Percentiles rank a stretch among this genome's conserved stretches.
phyloP scores from a whole-genome alignment of 1,140 invertebrate species.

The Pachypeltis micranthus region DNA sequence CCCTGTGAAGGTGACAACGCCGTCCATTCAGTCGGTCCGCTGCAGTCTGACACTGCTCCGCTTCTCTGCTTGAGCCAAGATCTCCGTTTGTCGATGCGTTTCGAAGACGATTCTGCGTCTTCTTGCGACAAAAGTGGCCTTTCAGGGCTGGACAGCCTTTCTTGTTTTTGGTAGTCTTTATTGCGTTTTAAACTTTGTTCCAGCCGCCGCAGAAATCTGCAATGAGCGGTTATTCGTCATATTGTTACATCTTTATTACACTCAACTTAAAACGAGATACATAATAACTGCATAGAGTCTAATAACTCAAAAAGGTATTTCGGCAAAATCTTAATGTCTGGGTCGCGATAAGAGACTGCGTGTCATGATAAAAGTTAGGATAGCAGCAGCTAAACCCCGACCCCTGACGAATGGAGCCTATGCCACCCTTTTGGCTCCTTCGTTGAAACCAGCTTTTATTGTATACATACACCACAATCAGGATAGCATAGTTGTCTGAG shows the following conservation, averaged over 20 bases:
- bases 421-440: too few relatives aligned
- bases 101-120: not conserved
- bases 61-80: constrained; percentile 9
- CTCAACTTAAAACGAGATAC: not conserved
- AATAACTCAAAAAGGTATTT: too few relatives aligned
- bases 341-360: too few relatives aligned
- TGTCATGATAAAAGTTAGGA: too few relatives aligned
- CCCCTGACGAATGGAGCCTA: too few relatives aligned
- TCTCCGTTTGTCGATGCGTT: constrained; percentile 5
- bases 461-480: too few relatives aligned
- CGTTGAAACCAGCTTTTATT: too few relatives aligned
- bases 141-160: constrained; percentile 16
- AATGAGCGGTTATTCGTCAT: constrained; percentile 27
- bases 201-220: constrained; percentile 42
- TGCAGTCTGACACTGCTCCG: constrained; percentile 10
- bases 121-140: constrained; percentile 13
- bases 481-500: too few relatives aligned
- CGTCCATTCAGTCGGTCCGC: not conserved
- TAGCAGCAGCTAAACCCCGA: too few relatives aligned
- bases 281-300: too few relatives aligned
- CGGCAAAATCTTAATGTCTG: too few relatives aligned
- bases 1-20: not conserved
- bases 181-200: constrained; percentile 48
- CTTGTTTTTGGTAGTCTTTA: constrained; percentile 8
- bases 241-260: not conserved